Percentiles rank a stretch among this genome's conserved stretches.
phyloP scores from a whole-genome alignment of 2,113 vertebrate species.

The Amphiprion percula region DNA sequence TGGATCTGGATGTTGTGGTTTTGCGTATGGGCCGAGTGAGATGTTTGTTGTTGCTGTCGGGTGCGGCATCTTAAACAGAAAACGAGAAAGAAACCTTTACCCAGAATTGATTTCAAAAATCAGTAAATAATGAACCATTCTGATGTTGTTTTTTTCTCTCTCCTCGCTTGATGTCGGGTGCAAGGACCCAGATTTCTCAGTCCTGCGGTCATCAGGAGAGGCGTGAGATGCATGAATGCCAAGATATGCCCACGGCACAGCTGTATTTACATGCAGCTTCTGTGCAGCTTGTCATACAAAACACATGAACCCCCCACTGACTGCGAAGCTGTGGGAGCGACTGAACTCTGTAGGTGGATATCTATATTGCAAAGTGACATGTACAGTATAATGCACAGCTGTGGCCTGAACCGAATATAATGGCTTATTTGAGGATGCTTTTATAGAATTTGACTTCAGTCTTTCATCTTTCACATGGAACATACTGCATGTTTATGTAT shows the following conservation, averaged over 20 bases:
- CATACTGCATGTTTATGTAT: not conserved
- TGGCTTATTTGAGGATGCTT: constrained; percentile 1
- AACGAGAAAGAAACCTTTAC: constrained; percentile 10
- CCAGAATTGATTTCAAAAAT: constrained; percentile 1
- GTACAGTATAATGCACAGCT: constrained; percentile 21
- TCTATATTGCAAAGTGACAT: constrained; percentile 54
- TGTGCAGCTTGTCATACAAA: constrained; percentile 60
- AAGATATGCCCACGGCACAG: constrained; percentile 46
- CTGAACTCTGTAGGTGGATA: constrained; percentile 68
- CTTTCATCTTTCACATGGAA: not conserved
- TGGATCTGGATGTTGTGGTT: constrained; percentile 35
- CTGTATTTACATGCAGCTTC: constrained; percentile 61
- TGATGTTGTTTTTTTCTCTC: not conserved
- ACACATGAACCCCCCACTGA: constrained; percentile 42
- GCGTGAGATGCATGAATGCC: constrained; percentile 21
- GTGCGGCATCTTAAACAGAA: constrained; percentile 7
- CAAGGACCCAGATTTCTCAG: constrained; percentile 14
- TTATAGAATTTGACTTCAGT: not conserved
- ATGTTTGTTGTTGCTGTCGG: constrained; percentile 29
- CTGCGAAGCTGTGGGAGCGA: constrained; percentile 43
- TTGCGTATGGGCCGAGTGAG: constrained; percentile 13
- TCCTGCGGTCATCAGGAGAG: constrained; percentile 12
- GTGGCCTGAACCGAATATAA: not conserved
- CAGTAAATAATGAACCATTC: not conserved
- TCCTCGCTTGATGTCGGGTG: not conserved